Base-by-base conservation (phyloP, 2,797 vertebrate species). In the Hydrolagus colliei region DNA sequence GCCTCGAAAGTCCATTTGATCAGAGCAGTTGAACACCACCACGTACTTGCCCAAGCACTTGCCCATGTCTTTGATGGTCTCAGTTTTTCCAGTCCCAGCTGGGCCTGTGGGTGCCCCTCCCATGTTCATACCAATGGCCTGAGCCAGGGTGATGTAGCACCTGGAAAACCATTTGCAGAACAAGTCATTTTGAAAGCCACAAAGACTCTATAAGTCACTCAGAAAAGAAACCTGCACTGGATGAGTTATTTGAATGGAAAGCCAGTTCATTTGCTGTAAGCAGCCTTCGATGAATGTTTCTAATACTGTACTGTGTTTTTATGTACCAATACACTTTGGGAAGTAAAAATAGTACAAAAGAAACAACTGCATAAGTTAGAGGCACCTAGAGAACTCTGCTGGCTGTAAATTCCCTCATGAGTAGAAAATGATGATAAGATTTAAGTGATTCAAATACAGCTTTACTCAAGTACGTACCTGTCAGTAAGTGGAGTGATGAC, bases 1-100 rank as follows among this genome's bases (percentile, higher is more conserved):
- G 41, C 97, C 97, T 93, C 97, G 93, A 90, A 99, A 98, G 91
- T 99, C 97, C 98, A 99, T 99, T 91, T 99, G 98, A 87, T 99
- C 97, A 6, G 98, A 99, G 84, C 97, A 98, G 88, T 99, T 99
- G 91, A 99, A 99, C 87, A 99, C 96, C 79, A 99, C 97, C 9
- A 99, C 97, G 0, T 98, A 99, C 88, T 99, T 99, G 73, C 97
- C 97, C 35, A 99, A 93, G 88, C 97, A 98, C 4, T 96, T 94
- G 10, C 97, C 97, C 98, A 99, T 99, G 86, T 99, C 97, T 88
- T 99, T 99, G 22, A 92, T 94, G 0, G 97, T 99, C 91, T 99
- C 98, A 0, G 98, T 99, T 91, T 99, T 99, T 41, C 98, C 98
- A 85, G 93, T 98, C 87, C 97, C 97, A 86, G 98, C 97, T 9